Percentiles rank a stretch among this genome's conserved stretches.
Conservation (phyloP, 2,888 invertebrate species). For the Aproaerema taeniolella region DNA sequence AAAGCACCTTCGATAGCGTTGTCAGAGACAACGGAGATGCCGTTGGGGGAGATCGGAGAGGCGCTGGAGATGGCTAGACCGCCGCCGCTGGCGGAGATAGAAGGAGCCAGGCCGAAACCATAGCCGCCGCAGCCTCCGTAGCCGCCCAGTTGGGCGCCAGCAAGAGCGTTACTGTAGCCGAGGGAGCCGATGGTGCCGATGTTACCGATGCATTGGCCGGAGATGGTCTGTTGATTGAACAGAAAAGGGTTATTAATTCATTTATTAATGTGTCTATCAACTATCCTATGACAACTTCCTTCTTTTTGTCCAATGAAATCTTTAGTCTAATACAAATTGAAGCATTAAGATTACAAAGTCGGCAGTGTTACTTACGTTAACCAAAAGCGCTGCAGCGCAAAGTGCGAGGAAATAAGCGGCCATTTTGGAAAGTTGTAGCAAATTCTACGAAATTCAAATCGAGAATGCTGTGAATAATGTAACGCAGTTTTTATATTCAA, state of each 20-base stretch:
- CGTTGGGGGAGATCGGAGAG: constrained; percentile 25
- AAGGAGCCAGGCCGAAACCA: background rate
- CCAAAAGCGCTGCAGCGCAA: constrained; percentile 16
- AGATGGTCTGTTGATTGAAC: constrained; percentile 17
- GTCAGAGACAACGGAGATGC: constrained; percentile 28
- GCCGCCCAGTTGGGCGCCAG: background rate
- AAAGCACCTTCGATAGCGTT: constrained; percentile 29
- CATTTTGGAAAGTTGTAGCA: constrained; percentile 10
- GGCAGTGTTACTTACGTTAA: constrained; percentile 15
- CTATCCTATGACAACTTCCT: background rate
- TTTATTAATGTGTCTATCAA: background rate
- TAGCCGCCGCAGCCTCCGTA: background rate
- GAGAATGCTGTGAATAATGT: no score
- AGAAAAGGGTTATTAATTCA: background rate
- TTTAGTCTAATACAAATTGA: background rate
- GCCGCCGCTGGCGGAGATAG: constrained; percentile 10
- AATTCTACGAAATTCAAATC: background rate
- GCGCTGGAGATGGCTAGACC: constrained; percentile 17
- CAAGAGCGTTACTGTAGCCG: background rate
- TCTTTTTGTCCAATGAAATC: background rate
- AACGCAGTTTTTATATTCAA: no score
- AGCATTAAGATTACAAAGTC: background rate
- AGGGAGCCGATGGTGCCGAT: constrained; percentile 1
- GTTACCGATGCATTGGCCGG: constrained; percentile 17
- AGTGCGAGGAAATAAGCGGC: constrained; percentile 14